A percentile compares a stretch with the other conserved stretches of the same genome.
Evolutionary conservation across 2,113 vertebrate species (phyloP).

Genomic region (Choloepus hoffmanni): DNA sequence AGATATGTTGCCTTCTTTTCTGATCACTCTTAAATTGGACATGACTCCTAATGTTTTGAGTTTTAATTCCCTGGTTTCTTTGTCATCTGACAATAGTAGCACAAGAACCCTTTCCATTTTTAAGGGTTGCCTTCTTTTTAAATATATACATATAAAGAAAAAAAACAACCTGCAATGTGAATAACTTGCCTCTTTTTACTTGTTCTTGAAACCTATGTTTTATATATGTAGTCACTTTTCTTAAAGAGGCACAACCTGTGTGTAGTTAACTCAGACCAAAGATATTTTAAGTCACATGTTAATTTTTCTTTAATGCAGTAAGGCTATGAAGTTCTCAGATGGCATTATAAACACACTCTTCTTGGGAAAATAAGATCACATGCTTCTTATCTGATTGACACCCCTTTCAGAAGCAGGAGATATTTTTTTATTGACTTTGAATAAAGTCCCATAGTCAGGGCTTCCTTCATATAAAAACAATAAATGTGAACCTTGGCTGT

Average conservation of each 20-base stretch:
- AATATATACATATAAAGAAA: constrained; percentile 24
- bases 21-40: constrained; percentile 9
- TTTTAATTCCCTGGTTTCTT: constrained; percentile 50
- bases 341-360: constrained; percentile 14
- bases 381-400: constrained; percentile 34
- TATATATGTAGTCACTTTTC: constrained; percentile 20
- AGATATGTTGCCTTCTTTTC: constrained; percentile 31
- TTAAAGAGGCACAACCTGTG: background rate
- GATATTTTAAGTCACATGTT: constrained; percentile 24
- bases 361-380: constrained; percentile 18
- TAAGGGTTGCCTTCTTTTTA: constrained; percentile 2
- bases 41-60: constrained; percentile 1
- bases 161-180: background rate
- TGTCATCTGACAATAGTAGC: background rate
- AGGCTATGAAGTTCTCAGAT: background rate
- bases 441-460: constrained; percentile 31
- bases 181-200: constrained; percentile 39
- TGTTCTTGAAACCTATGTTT: background rate
- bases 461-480: constrained; percentile 63
- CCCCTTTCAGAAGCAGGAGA: constrained; percentile 52
- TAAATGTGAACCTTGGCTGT: constrained; percentile 44
- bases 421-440: constrained; percentile 66
- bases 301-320: background rate
- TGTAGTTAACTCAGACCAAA: background rate
- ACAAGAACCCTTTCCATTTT: background rate